Evolutionary conservation across 2,888 invertebrate species (phyloP).

Genomic region (Cecidostiba fungosa): DNA sequence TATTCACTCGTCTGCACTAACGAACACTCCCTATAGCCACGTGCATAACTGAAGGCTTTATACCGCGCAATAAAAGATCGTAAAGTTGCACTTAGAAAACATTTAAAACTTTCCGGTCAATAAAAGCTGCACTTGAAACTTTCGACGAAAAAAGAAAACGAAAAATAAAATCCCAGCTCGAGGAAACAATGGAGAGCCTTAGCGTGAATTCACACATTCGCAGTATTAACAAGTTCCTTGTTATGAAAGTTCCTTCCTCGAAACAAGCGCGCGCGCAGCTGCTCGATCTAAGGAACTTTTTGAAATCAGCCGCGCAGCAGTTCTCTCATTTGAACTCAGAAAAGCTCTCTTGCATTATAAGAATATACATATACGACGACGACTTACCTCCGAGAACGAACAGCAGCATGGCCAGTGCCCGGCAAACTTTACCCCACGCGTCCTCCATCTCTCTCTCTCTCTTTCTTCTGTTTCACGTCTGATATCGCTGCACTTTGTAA

Average conservation of each 20-base stretch:
- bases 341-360: background rate
- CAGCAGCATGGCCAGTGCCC: conserved; percentile 70
- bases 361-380: background rate
- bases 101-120: conserved; percentile 33
- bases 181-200: background rate
- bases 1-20: no score
- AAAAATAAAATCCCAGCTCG: background rate
- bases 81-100: conserved; percentile 1
- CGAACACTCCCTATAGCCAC: no score
- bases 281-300: background rate
- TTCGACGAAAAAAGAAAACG: conserved; percentile 16
- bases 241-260: background rate
- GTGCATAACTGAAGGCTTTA: no score
- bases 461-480: no score
- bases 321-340: background rate
- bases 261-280: background rate
- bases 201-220: background rate
- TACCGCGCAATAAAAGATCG: no score
- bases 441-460: conserved; percentile 14
- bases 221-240: conserved; percentile 37
- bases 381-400: conserved; percentile 74
- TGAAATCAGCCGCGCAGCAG: background rate
- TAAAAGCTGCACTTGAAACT: conserved; percentile 31
- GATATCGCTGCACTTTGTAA: no score
- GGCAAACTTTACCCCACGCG: conserved; percentile 69